A percentile compares a stretch with the other conserved stretches of the same genome.
Evolutionary conservation across 64 coral and sea anemone genomes (phyloP).

Genomic region (Trachythela sp.): DNA sequence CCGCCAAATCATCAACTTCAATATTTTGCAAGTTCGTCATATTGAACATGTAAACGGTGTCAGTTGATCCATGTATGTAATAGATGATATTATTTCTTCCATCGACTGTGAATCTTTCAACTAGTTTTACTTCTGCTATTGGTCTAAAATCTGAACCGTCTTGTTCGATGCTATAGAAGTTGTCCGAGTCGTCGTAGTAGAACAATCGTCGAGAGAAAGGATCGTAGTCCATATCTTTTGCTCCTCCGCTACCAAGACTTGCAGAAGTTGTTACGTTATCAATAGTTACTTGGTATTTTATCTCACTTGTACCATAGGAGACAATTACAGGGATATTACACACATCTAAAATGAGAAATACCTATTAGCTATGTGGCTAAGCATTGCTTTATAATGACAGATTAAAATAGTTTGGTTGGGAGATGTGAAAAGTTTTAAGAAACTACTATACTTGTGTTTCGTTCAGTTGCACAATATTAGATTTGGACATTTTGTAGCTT

Average conservation of each 20-base stretch:
- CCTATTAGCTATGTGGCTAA: background rate
- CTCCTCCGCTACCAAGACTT: background rate
- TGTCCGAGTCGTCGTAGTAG: background rate
- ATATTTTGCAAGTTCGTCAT: background rate
- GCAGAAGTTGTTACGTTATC: background rate
- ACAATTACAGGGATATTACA: background rate
- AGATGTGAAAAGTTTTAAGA: background rate
- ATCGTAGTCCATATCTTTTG: background rate
- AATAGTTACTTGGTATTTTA: background rate
- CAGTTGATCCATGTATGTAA: background rate
- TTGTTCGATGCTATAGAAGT: background rate
- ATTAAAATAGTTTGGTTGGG: too few relatives aligned
- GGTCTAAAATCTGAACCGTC: background rate
- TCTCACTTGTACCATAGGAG: background rate
- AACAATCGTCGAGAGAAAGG: background rate
- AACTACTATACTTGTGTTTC: background rate
- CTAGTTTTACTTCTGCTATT: background rate
- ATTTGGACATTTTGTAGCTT: too few relatives aligned
- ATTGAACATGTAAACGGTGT: background rate
- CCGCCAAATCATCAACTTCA: background rate
- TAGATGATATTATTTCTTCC: background rate
- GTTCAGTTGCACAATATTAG: too few relatives aligned
- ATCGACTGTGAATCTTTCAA: background rate
- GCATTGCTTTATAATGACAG: background rate
- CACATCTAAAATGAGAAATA: background rate